Conservation (phyloP, 64 coral and sea anemone genomes). For the Platygyra sinensis region DNA sequence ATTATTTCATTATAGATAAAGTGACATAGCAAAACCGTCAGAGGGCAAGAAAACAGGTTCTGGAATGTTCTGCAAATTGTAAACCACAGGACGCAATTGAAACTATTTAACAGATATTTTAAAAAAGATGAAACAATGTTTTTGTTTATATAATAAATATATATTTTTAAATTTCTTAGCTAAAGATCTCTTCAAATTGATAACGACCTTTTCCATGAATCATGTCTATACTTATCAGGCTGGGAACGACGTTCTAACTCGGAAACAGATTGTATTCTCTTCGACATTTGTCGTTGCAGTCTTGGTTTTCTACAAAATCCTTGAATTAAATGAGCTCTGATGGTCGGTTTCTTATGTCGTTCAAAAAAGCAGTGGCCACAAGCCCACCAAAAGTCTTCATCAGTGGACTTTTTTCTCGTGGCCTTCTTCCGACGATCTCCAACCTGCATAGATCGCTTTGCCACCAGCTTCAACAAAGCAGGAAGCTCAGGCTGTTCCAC, state of each 20-base stretch:
- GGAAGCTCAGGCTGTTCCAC: constrained; percentile 36
- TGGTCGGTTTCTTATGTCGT: constrained; percentile 50
- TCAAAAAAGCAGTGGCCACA: constrained; percentile 61
- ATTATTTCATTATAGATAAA: no score
- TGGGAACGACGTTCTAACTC: neutral
- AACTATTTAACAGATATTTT: no score
- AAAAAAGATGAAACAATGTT: no score
- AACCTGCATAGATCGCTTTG: neutral
- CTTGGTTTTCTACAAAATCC: constrained; percentile 26
- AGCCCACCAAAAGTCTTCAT: constrained; percentile 44
- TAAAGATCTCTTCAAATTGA: no score
- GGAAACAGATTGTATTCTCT: neutral
- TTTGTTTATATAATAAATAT: no score
- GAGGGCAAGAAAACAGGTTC: no score
- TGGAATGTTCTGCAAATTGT: no score
- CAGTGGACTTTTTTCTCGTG: constrained; percentile 23
- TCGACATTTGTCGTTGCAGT: neutral
- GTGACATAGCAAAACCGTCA: no score
- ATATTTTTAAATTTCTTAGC: no score
- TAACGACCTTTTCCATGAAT: neutral
- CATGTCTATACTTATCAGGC: neutral
- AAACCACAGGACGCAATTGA: no score
- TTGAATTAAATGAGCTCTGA: constrained; percentile 48
- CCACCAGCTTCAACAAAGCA: constrained; percentile 40
- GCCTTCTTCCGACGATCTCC: neutral